phyloP scores from a whole-genome alignment of 2,113 vertebrate species.

The Hyla sarda region DNA sequence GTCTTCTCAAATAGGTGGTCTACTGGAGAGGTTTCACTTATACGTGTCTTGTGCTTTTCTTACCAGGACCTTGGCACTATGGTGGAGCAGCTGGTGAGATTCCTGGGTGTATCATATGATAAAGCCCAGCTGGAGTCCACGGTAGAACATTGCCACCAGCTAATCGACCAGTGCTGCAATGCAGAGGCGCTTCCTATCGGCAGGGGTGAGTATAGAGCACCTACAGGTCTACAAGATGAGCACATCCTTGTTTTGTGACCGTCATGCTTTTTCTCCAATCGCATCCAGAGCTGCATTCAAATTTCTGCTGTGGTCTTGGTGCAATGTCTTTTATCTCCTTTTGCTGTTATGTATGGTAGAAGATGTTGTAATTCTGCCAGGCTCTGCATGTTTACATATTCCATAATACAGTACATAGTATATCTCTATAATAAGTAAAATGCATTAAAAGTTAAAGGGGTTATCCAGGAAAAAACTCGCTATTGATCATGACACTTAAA shows the following conservation, averaged over 20 bases:
- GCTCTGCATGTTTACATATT: too few species aligned
- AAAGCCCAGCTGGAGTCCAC: slow-evolving; percentile 91
- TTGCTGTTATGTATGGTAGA: too few species aligned
- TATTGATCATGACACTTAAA: too few species aligned
- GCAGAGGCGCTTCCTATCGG: slow-evolving; percentile 91
- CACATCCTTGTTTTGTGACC: background rate
- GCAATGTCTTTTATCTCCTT: too few species aligned
- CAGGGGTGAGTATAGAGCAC: slow-evolving; percentile 78
- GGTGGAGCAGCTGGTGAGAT: slow-evolving; percentile 89
- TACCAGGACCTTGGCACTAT: slow-evolving; percentile 86
- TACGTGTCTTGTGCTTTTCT: slow-evolving; percentile 41
- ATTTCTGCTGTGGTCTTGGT: too few species aligned
- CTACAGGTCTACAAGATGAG: background rate
- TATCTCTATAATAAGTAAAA: too few species aligned
- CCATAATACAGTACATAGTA: too few species aligned
- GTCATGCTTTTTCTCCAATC: background rate
- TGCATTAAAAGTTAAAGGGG: too few species aligned
- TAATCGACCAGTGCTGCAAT: slow-evolving; percentile 95
- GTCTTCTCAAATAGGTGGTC: too few species aligned
- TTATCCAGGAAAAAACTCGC: too few species aligned
- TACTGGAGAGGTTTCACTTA: too few species aligned
- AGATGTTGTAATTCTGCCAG: too few species aligned
- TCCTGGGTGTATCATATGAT: slow-evolving; percentile 93
- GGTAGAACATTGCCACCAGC: slow-evolving; percentile 93
- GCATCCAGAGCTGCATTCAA: background rate